Base-by-base conservation (phyloP, 2,888 invertebrate genomes). In the Lasioglossum zephyrum region DNA sequence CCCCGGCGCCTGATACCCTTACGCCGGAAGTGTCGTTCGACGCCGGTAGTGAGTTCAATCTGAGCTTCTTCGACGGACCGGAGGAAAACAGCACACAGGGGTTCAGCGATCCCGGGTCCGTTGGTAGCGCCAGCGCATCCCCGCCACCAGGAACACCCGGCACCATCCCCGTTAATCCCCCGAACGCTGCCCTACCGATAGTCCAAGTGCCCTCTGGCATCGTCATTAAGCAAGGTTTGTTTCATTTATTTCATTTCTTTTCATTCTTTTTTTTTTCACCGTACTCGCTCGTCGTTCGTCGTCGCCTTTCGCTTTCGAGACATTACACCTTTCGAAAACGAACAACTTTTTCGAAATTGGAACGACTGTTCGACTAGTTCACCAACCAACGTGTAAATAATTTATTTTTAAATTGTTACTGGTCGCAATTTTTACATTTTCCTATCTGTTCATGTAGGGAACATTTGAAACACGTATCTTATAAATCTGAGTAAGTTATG, bases 31-130 rank as follows among this genome's bases (percentile, higher is more conserved):
- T 97, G 91, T 96, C 96, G 93, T 97, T 97, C 95, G 97, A 97
- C 95, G 97, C 97, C 91, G 97, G 97, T 94, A 96, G 97, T 89
- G 97, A 97, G 95, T 98, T 98, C 95, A 97, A 97, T 95, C 96
- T 98, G 94, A 96, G 97, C 95, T 98, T 98, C 96, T 98, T 97
- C 96, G 97, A 98, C 95, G 96, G 96, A 57, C 96, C 96, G 77
- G 97, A 97, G 92, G 97, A 97, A 93, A 96, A 96, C 92, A 97
- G 96, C 90, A 96, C 96, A 11, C 97, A 97, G 93, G 97, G 96
- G 75, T 97, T 97, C 95, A 97, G 97, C 95, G 96, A 96, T 94
- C 96, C 96, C 60, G 97, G 96, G 57, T 97, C 97, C 79, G 96
- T 97, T 79, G 97, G 97, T 83, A 95, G 95, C 86, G 94, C 95